Base-by-base conservation (phyloP, 2,113 vertebrate species). In the Ageneiosus marmoratus region DNA sequence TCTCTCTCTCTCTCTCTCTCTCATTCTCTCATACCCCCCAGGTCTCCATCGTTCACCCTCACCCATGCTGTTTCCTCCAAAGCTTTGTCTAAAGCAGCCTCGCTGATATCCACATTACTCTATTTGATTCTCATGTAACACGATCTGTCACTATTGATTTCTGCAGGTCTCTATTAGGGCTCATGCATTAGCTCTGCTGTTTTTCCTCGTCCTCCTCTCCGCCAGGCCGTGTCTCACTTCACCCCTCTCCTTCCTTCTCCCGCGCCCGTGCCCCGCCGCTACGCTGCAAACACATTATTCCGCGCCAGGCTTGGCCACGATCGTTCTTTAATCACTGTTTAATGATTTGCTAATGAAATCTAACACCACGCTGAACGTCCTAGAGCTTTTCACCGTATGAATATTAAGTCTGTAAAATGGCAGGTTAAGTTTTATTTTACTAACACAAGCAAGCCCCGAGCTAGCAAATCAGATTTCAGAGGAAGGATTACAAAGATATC, bases 101-200 rank as follows among this genome's bases (percentile, higher is more conserved):
- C 79, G 86, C 81, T 89, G 89, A 70, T 62, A 88, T 86, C 87
- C 80, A 51, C 81, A 72, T 86, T 91, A 72, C 79, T 79, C 63
- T 81, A 85, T 90, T 88, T 89, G 88, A 88, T 89, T 89, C 90
- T 88, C 81, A 87, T 88, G 86, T 91, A 84, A 90, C 76, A 78
- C 87, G 88, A 92, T 92, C 87, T 91, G 85, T 90, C 84, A 88
- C 89, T 91, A 92, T 93, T 91, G 90, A 92, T 93, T 92, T 91
- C 88, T 88, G 51, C 75, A 87, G 81, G 84, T 89, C 70, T 86
- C 51, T 79, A 88, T 82, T 83, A 80, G 58, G 75, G n/a, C 48
- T 0, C 74, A 53, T 81, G 88, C 85, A 88, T 90, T 86, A 91
- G 85, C 88, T 89, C 87, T 88, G 89, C 86, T 87, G 56, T 88